Conservation (phyloP, 1,140 invertebrate species). For the Rhizoglyphus robini region DNA sequence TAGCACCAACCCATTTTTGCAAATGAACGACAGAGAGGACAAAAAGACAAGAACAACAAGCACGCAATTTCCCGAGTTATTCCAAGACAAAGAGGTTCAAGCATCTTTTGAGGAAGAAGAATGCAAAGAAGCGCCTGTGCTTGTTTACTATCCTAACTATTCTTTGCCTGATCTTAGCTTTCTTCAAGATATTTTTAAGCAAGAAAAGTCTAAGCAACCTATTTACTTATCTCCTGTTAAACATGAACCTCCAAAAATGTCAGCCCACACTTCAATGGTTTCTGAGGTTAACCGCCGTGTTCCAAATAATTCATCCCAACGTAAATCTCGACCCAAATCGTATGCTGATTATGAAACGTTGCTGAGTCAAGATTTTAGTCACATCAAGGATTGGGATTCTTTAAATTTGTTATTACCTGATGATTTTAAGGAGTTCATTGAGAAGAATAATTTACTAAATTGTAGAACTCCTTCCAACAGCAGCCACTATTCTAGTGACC, state of each 20-base stretch:
- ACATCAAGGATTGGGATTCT: slow-evolving; percentile 79
- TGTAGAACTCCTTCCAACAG: not conserved
- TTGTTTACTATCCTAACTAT: slow-evolving; percentile 81
- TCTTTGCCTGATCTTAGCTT: slow-evolving; percentile 74
- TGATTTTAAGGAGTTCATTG: slow-evolving; percentile 45
- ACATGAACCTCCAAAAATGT: slow-evolving; percentile 10
- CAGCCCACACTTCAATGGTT: not conserved
- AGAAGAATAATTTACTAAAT: slow-evolving; percentile 23
- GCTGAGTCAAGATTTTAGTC: slow-evolving; percentile 55
- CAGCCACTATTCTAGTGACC: not conserved
- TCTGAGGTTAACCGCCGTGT: not conserved
- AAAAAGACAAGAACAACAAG: slow-evolving; percentile 26
- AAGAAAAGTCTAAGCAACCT: slow-evolving; percentile 24
- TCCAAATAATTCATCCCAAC: not conserved
- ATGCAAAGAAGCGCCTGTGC: slow-evolving; percentile 44
- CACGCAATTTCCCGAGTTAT: slow-evolving; percentile 43
- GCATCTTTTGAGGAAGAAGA: slow-evolving; percentile 37
- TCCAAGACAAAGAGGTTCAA: slow-evolving; percentile 56
- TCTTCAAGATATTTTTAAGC: slow-evolving; percentile 38
- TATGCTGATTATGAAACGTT: slow-evolving; percentile 66
- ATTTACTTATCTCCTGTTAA: slow-evolving; percentile 23
- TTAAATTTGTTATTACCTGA: slow-evolving; percentile 65
- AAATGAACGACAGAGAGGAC: not conserved
- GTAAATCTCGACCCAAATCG: slow-evolving; percentile 50
- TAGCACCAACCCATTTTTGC: not conserved